A percentile compares a stretch with the other conserved stretches of the same genome.
Evolutionary conservation across 2,113 vertebrate species (phyloP).

Genomic region (Brevimyrus niger): DNA sequence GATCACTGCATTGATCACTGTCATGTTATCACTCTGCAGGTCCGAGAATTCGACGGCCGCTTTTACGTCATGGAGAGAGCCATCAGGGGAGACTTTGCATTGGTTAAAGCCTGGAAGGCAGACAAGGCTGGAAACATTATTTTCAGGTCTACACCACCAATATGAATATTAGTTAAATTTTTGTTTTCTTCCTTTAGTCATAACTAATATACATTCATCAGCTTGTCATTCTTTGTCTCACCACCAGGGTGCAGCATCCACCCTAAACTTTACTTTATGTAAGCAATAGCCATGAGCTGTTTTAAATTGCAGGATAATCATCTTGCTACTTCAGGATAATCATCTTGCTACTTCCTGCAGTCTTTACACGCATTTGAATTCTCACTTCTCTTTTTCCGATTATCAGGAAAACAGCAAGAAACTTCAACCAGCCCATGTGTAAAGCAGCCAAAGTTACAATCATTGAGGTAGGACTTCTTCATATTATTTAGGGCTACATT

Average conservation of each 20-base stretch:
- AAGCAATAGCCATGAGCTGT: not conserved
- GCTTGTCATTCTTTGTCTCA: not conserved
- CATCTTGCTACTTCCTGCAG: not conserved
- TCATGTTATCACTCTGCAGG: constrained; percentile 48
- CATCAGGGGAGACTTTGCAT: constrained; percentile 75
- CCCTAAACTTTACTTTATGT: not conserved
- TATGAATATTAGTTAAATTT: not conserved
- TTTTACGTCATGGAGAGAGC: constrained; percentile 74
- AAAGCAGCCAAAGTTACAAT: constrained; percentile 74
- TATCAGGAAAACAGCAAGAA: constrained; percentile 71
- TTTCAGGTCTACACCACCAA: constrained; percentile 62
- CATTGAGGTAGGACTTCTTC: constrained; percentile 64
- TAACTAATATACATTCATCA: not conserved
- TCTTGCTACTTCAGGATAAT: not conserved
- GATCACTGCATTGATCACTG: too few species aligned
- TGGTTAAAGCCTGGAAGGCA: constrained; percentile 81
- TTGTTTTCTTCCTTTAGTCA: not conserved
- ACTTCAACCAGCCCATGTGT: constrained; percentile 82
- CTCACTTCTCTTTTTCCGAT: not conserved
- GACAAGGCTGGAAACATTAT: constrained; percentile 76
- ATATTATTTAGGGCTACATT: not conserved
- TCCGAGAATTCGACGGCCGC: constrained; percentile 69
- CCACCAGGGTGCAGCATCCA: constrained; percentile 29
- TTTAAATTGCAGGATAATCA: not conserved
- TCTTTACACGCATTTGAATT: not conserved